Evolutionary conservation across 2,888 invertebrate genomes (phyloP).

Genomic region (Pandemis cinnamomeana): DNA sequence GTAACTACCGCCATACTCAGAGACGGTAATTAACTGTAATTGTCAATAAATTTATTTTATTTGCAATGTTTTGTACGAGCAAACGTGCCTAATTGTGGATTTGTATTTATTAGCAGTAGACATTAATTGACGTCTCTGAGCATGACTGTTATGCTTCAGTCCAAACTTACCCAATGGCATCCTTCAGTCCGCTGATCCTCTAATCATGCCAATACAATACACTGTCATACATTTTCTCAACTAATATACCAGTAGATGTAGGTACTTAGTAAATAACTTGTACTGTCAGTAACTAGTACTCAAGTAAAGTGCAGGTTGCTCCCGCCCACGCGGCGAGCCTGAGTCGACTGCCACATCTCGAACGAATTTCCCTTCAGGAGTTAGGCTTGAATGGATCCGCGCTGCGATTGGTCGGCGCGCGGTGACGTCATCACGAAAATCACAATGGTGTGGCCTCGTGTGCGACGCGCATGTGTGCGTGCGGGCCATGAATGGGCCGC

Average conservation of each 20-base stretch:
- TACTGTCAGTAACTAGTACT: slow-evolving; percentile 15
- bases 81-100: background rate
- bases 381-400: slow-evolving; percentile 88
- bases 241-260: background rate
- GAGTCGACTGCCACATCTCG: slow-evolving; percentile 78
- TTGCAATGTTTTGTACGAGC: too few species aligned
- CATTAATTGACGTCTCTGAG: background rate
- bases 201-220: slow-evolving; percentile 25
- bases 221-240: slow-evolving; percentile 14
- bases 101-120: background rate
- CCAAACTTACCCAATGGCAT: slow-evolving; percentile 23
- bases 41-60: background rate
- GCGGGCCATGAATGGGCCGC: slow-evolving; percentile 71
- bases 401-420: slow-evolving; percentile 83
- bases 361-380: slow-evolving; percentile 85
- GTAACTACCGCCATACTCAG: slow-evolving; percentile 6
- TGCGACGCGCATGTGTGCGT: slow-evolving; percentile 52
- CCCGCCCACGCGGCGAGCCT: slow-evolving; percentile 65
- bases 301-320: slow-evolving; percentile 44
- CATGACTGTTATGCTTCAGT: background rate
- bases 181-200: slow-evolving; percentile 22
- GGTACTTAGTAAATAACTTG: background rate
- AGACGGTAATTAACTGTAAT: background rate
- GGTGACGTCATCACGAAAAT: slow-evolving; percentile 90
- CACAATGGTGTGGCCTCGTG: slow-evolving; percentile 84